Base-by-base conservation (phyloP, 2,888 invertebrate genomes). In the Eugnorisma glareosa region DNA sequence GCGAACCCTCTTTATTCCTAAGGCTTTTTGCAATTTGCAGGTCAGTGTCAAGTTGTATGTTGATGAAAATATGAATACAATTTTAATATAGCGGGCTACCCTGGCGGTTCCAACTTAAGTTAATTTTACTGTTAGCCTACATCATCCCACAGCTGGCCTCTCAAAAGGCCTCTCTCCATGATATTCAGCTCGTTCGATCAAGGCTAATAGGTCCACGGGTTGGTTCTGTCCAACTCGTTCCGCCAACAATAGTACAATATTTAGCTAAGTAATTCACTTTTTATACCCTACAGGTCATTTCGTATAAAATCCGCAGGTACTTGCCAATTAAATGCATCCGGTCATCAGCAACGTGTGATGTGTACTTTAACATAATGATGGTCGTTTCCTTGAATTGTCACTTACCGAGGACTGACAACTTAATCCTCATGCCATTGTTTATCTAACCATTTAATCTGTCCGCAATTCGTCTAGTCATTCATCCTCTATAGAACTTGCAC, bases 381-480 rank as follows among this genome's bases (percentile, higher is more conserved):
- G 37, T 37, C 0, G n/a, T 64, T 71, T 64, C 37, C 45, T 71
- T 13, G 64, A 79, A 64, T 79, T 45, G 31, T 45, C 15, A 54
- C 37, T 21, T 13, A 67, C 37, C 37, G 8, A 45, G 21, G 18
- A 4, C 45, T 79, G 63, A 54, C 77, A 54, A 71, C 2, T 48
- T 45, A 63, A 79, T 79, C 15, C 21, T 11, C 45, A 7, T 11
- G n/a, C 8, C 15, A 45, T 64, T 54, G 31, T 79, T n/a, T 70
- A 21, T 31, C 31, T 21, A n/a, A 45, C 45, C 37, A 63, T 10
- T 54, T 59, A 11, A 48, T 40, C 7, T 1, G 10, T 43, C 24
- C 7, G 24, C 11, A n/a, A 37, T 48, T 5, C 40, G 40, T 45
- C 0, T 40, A 51, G 51, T 68, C 51, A 77, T n/a, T 68, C 51